These are phyloP conservation scores for Otolemur crassicaudatus DNA, from an alignment of 2,797 vertebrate genomes.

Conservation along the genomic window DNA sequence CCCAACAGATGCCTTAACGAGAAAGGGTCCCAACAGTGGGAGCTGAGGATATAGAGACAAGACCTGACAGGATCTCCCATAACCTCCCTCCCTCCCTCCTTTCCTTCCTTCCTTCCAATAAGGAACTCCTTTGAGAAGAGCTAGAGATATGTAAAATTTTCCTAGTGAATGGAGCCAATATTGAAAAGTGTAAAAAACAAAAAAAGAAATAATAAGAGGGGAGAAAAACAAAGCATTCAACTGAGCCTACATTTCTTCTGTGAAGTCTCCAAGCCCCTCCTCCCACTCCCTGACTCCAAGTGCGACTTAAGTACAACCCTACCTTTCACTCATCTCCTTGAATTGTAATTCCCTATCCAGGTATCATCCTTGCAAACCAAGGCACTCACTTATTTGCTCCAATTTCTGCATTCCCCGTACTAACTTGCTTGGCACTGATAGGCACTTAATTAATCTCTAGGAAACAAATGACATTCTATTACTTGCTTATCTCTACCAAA, in stretches of 20 bases:
- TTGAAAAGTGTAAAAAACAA: neutral
- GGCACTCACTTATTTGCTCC: neutral
- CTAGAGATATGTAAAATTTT: neutral
- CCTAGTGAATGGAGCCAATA: neutral
- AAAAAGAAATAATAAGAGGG: neutral
- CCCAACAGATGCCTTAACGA: neutral
- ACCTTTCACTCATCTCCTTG: neutral
- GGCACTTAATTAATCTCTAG: neutral
- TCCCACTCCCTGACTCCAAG: neutral
- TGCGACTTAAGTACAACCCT: neutral
- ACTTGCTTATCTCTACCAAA: neutral
- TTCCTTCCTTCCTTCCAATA: neutral
- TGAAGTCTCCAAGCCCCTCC: neutral
- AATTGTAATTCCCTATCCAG: neutral
- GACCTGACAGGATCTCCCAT: neutral
- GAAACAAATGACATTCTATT: neutral
- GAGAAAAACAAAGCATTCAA: neutral
- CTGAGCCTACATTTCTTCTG: neutral
- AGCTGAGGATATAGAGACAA: neutral
- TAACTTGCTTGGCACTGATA: neutral
- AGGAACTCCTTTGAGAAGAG: neutral
- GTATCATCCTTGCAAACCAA: neutral
- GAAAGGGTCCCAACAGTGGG: neutral
- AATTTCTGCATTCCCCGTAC: neutral
- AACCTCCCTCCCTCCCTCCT: rapidly evolving